Conservation (phyloP, 2,888 invertebrate species). For the Pristionchus arcanus region DNA sequence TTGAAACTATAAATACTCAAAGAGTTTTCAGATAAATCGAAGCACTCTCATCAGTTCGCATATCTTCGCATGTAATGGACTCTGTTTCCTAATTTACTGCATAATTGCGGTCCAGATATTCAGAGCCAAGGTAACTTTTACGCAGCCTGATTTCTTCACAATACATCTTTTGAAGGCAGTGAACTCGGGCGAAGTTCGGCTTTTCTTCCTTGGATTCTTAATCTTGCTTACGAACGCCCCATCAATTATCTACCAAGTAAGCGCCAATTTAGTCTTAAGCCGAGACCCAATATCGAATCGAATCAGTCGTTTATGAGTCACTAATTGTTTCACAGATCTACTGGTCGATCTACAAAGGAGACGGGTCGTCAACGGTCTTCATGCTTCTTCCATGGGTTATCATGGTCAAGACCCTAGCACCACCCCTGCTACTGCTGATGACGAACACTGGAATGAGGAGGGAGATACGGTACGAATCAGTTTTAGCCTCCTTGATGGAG, state of each 20-base stretch:
- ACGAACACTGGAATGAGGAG: conserved; percentile 1
- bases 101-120: not conserved
- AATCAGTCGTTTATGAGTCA: no score
- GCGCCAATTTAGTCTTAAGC: no score
- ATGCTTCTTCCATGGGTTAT: not conserved
- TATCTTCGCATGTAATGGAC: not conserved
- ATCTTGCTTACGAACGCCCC: not conserved
- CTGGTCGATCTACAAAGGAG: not conserved
- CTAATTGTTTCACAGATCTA: no score
- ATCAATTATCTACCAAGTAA: not conserved
- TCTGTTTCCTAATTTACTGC: not conserved
- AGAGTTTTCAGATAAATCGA: not conserved
- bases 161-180: not conserved
- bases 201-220: not conserved
- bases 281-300: no score
- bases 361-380: not conserved
- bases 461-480: not conserved
- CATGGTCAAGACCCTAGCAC: not conserved
- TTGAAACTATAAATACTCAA: not conserved
- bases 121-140: not conserved
- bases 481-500: not conserved
- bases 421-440: not conserved
- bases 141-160: no score
- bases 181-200: not conserved
- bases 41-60: not conserved